These are phyloP conservation scores for Aphidius gifuensis DNA, from an alignment of 1,140 invertebrate genomes.

Conservation along the genomic window DNA sequence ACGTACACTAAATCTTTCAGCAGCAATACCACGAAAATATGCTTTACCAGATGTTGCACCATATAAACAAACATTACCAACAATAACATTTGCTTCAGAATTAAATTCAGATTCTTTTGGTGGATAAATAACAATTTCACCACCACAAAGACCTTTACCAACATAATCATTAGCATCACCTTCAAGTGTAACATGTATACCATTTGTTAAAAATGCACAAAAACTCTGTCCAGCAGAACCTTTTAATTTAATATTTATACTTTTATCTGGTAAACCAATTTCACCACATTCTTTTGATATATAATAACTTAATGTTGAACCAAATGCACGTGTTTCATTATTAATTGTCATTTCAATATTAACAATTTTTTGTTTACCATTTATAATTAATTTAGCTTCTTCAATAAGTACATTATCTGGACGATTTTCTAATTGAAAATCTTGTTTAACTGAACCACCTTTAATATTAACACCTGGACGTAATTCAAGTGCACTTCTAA, in stretches of 20 bases:
- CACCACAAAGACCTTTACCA: slow-evolving; percentile 89
- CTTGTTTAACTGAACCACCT: slow-evolving; percentile 83
- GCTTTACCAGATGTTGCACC: slow-evolving; percentile 93
- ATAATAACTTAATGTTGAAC: slow-evolving; percentile 89
- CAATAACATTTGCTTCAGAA: slow-evolving; percentile 94
- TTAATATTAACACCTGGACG: slow-evolving; percentile 85
- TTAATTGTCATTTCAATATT: slow-evolving; percentile 79
- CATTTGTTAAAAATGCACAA: slow-evolving; percentile 93
- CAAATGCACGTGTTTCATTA: slow-evolving; percentile 92
- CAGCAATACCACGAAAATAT: slow-evolving; percentile 94
- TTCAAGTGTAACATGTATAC: slow-evolving; percentile 86
- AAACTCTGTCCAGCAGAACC: slow-evolving; percentile 99
- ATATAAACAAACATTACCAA: slow-evolving; percentile 97
- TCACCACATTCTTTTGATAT: slow-evolving; percentile 92
- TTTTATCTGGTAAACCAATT: slow-evolving; percentile 78
- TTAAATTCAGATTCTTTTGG: slow-evolving; percentile 79
- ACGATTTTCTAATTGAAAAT: slow-evolving; percentile 88
- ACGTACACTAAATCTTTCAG: slow-evolving; percentile 95
- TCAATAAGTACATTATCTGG: slow-evolving; percentile 84
- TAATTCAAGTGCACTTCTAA: slow-evolving; percentile 87
- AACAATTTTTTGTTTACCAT: slow-evolving; percentile 66
- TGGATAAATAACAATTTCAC: slow-evolving; percentile 91
- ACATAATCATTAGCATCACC: slow-evolving; percentile 99
- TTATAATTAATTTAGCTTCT: slow-evolving; percentile 70
- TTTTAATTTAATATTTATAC: slow-evolving; percentile 81